Conservation (phyloP, 2,888 invertebrate species). For the Molorchus minor region DNA sequence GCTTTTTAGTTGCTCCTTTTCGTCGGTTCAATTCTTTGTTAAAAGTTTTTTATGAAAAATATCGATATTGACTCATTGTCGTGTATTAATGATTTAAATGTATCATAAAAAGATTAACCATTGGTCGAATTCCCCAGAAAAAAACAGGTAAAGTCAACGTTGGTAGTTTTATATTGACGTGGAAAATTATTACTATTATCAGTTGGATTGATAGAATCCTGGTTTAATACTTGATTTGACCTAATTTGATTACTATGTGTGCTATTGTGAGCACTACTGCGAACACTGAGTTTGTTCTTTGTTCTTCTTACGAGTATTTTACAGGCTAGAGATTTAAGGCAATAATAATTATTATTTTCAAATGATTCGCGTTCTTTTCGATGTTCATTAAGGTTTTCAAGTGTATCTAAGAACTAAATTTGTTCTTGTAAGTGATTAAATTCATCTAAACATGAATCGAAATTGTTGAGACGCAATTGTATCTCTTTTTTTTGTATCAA, state of each 20-base stretch:
- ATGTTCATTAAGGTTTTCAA: neutral
- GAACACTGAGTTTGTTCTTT: too few species aligned
- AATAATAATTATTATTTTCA: conserved; percentile 6
- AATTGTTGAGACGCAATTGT: neutral
- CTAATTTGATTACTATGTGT: too few species aligned
- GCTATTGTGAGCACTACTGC: too few species aligned
- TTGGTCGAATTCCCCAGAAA: neutral
- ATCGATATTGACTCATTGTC: neutral
- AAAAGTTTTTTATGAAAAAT: neutral
- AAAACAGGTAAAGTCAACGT: neutral
- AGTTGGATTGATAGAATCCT: too few species aligned
- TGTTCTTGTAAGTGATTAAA: neutral
- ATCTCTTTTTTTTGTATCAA: neutral
- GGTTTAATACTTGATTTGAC: too few species aligned
- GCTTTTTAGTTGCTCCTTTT: too few species aligned
- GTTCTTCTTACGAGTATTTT: neutral
- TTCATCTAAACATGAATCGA: neutral
- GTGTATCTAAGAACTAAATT: neutral
- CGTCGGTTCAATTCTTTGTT: too few species aligned
- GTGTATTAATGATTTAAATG: neutral
- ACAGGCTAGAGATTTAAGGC: neutral
- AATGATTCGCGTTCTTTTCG: neutral
- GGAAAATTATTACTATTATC: too few species aligned
- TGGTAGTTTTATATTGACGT: neutral
- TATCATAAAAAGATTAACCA: neutral